Conservation (phyloP, 2,888 invertebrate species). For the Tridacna crocea region DNA sequence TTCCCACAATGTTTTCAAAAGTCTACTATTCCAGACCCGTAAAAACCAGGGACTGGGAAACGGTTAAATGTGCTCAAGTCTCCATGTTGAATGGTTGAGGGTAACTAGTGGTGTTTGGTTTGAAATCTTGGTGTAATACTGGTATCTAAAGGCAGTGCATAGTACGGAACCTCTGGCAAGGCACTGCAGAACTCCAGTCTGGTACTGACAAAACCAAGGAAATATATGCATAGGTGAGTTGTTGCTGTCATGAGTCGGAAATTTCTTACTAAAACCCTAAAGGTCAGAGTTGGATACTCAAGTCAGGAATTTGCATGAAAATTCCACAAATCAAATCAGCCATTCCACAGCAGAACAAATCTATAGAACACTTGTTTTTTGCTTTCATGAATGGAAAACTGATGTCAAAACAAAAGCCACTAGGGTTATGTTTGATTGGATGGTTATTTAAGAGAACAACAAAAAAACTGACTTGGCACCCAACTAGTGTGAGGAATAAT, state of each 20-base stretch:
- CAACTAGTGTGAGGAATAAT: background rate
- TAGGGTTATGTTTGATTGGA: constrained; percentile 1
- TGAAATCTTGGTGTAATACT: too few relatives aligned
- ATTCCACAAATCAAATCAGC: constrained; percentile 20
- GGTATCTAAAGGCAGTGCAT: too few relatives aligned
- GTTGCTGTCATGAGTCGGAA: too few relatives aligned
- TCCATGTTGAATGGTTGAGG: background rate
- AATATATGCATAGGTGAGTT: too few relatives aligned
- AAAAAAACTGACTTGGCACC: background rate
- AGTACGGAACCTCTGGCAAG: too few relatives aligned
- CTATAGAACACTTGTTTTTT: constrained; percentile 25
- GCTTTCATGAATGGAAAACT: constrained; percentile 27
- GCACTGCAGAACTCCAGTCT: too few relatives aligned
- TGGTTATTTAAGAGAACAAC: constrained; percentile 3
- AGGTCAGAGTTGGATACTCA: constrained; percentile 19
- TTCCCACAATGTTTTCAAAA: background rate
- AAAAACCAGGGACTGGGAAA: background rate
- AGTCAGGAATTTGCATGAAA: constrained; percentile 22
- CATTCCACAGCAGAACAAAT: constrained; percentile 19
- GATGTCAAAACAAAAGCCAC: constrained; percentile 16
- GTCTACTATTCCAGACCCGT: background rate
- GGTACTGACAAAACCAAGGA: too few relatives aligned
- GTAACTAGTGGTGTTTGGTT: too few relatives aligned
- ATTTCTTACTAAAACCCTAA: background rate
- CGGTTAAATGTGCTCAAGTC: background rate